A percentile compares a stretch with the other conserved stretches of the same genome.
phyloP scores from a whole-genome alignment of 2,113 vertebrate genomes.

The Dinomys branickii region DNA sequence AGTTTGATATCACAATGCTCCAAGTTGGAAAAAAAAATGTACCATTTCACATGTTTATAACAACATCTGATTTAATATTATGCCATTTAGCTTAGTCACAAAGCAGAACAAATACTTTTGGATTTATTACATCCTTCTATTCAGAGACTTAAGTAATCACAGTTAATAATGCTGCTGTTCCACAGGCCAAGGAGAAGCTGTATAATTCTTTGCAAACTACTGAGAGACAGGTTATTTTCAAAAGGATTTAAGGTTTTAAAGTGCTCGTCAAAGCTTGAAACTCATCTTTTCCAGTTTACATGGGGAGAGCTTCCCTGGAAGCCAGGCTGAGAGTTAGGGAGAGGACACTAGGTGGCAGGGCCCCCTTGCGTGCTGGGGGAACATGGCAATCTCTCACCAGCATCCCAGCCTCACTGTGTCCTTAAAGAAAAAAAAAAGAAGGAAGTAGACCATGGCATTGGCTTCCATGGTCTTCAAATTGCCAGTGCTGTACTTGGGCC shows the following conservation, averaged over 20 bases:
- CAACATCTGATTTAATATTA: conserved; percentile 83
- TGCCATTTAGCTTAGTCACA: conserved; percentile 80
- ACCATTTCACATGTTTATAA: conserved; percentile 81
- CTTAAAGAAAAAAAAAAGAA: background rate
- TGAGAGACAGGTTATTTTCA: conserved; percentile 79
- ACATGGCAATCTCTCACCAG: background rate
- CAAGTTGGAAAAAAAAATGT: conserved; percentile 72
- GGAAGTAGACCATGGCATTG: background rate
- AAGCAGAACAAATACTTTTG: conserved; percentile 85
- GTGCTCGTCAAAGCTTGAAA: conserved; percentile 72
- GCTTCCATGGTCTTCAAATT: background rate
- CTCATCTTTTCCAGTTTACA: conserved; percentile 66
- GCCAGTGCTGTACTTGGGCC: background rate
- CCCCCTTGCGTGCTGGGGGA: background rate
- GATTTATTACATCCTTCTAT: conserved; percentile 87
- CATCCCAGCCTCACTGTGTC: background rate
- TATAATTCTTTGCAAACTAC: conserved; percentile 71
- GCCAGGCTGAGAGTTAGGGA: background rate
- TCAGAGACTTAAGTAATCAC: conserved; percentile 82
- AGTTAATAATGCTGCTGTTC: conserved; percentile 81
- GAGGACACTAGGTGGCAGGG: background rate
- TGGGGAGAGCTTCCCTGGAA: background rate
- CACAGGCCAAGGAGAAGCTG: conserved; percentile 74
- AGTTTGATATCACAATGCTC: conserved; percentile 79
- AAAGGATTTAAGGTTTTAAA: conserved; percentile 81